Conservation (phyloP, 2,113 vertebrate species). For the Prochilodus magdalenae region DNA sequence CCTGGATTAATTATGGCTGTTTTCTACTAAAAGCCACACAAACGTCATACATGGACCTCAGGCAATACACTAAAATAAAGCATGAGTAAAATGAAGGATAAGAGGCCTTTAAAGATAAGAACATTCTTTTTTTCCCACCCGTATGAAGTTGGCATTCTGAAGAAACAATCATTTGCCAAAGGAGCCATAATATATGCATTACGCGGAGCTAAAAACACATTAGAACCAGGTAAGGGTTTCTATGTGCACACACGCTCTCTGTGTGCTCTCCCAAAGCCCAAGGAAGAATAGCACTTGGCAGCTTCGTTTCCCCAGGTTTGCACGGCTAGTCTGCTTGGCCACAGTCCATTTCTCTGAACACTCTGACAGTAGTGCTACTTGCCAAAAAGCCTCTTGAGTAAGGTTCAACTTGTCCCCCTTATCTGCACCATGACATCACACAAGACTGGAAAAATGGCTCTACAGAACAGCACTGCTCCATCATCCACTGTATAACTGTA, state of each 20-base stretch:
- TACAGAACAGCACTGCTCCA: neutral
- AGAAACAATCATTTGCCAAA: neutral
- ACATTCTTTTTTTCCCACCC: neutral
- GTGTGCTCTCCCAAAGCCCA: neutral
- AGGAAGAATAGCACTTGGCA: constrained; percentile 15
- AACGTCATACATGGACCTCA: too few relatives aligned
- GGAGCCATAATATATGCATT: neutral
- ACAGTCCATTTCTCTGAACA: constrained; percentile 33
- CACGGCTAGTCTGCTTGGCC: constrained; percentile 8
- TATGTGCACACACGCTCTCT: neutral
- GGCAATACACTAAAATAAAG: too few relatives aligned
- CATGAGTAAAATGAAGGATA: neutral
- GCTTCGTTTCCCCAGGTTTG: constrained; percentile 30
- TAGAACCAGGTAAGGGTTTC: neutral
- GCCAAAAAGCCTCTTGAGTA: constrained; percentile 40
- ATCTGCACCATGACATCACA: constrained; percentile 37
- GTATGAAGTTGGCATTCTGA: neutral
- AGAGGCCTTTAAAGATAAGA: neutral
- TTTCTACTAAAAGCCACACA: too few relatives aligned
- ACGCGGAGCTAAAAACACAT: neutral
- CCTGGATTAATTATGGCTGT: too few relatives aligned
- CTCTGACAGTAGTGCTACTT: constrained; percentile 14
- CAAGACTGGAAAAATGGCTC: constrained; percentile 24
- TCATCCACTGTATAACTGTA: neutral
- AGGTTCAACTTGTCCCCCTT: constrained; percentile 32